Evolutionary conservation across 2,797 vertebrate genomes (phyloP).

Genomic region (Hafferia zeledoni): DNA sequence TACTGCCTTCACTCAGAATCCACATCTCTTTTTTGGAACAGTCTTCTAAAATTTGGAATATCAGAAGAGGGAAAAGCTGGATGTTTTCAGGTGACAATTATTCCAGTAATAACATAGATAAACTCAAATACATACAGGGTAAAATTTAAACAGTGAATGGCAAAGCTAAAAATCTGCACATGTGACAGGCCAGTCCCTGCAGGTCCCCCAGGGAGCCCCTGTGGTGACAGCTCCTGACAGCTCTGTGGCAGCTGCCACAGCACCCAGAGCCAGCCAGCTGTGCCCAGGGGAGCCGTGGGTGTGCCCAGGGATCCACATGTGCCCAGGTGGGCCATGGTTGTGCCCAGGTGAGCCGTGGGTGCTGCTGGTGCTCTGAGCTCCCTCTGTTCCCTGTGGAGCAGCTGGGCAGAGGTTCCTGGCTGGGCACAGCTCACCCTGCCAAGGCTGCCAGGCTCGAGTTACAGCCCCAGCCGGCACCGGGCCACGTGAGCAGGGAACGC

Average conservation of each 20-base stretch:
- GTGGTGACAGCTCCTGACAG: no score
- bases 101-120: neutral
- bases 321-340: no score
- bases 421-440: slow-evolving; percentile 25
- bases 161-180: neutral
- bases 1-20: neutral
- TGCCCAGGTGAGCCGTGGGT: no score
- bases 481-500: slow-evolving; percentile 63
- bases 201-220: no score
- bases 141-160: neutral
- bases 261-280: no score
- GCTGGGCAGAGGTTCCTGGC: neutral
- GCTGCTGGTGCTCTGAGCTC: no score
- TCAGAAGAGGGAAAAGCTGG: neutral
- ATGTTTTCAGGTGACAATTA: neutral
- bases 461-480: neutral
- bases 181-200: no score
- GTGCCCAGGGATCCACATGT: no score
- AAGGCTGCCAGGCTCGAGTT: slow-evolving; percentile 44
- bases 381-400: accelerated
- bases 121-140: accelerated
- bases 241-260: no score
- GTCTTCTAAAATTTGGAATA: neutral
- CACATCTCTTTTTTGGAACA: neutral
- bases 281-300: no score